Percentiles rank a stretch among this genome's conserved stretches.
Evolutionary conservation across 1,140 invertebrate species (phyloP).

Genomic region (Brachionus plicatilis): DNA sequence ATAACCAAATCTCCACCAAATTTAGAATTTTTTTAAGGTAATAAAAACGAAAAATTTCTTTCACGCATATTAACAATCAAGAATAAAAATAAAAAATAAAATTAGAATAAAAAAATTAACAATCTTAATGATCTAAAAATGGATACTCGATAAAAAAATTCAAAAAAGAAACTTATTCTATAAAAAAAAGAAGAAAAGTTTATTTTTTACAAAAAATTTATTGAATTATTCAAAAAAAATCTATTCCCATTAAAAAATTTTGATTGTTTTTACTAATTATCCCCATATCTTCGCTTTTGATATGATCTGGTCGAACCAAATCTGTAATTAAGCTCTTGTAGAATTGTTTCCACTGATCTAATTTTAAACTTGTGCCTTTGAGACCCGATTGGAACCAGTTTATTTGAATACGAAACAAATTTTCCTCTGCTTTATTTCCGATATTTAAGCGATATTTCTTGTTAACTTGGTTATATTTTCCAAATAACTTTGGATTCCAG

Average conservation of each 20-base stretch:
- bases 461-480: background rate
- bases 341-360: background rate
- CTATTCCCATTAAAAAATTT: background rate
- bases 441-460: background rate
- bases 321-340: background rate
- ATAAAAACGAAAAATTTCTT: background rate
- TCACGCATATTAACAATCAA: no score
- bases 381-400: constrained; percentile 11
- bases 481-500: background rate
- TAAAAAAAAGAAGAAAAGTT: background rate
- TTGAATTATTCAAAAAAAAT: background rate
- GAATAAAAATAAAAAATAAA: no score
- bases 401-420: background rate
- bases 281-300: background rate
- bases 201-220: background rate
- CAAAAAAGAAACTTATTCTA: background rate
- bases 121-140: no score
- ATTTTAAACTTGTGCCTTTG: background rate
- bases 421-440: background rate
- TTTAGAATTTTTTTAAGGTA: no score
- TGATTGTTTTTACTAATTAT: background rate
- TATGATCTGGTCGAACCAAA: no score
- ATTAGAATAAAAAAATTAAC: no score
- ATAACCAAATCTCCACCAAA: no score
- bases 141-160: no score